Conservation (phyloP, 2,888 invertebrate genomes). For the Strigamia crassipes region DNA sequence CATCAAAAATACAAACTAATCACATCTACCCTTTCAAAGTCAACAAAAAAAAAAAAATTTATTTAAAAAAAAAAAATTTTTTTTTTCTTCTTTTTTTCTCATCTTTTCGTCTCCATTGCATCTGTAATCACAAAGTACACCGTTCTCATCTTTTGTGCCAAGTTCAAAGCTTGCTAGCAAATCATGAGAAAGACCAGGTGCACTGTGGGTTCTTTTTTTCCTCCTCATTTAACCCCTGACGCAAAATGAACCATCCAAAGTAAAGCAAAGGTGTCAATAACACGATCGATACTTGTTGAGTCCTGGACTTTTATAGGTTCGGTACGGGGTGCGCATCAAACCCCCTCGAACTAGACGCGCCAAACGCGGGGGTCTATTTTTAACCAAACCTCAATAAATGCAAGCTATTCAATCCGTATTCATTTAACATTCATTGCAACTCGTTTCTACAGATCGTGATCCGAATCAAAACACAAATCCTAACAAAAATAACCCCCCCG, state of each 20-base stretch:
- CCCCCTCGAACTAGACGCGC: neutral
- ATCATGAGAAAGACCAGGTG: conserved; percentile 1
- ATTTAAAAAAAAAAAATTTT: neutral
- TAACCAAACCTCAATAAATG: neutral
- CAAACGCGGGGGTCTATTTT: neutral
- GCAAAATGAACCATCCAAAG: conserved; percentile 22
- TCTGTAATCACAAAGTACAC: neutral
- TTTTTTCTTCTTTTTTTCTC: neutral
- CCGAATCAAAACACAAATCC: neutral
- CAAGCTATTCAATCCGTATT: neutral
- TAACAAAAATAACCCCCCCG: neutral
- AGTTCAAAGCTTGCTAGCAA: neutral
- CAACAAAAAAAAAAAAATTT: too few relatives aligned
- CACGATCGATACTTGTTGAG: conserved; percentile 37
- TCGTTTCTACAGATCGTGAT: neutral
- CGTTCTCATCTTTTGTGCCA: neutral
- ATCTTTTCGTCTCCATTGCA: neutral
- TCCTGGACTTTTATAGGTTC: neutral
- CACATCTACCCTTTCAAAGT: neutral
- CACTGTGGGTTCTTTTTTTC: neutral
- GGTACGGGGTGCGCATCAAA: neutral
- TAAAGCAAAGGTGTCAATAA: conserved; percentile 24
- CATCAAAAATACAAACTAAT: neutral
- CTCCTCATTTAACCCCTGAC: conserved; percentile 14
- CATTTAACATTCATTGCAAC: neutral